Evolutionary conservation across 2,113 vertebrate species (phyloP).

Genomic region (Orthonyx spaldingii): DNA sequence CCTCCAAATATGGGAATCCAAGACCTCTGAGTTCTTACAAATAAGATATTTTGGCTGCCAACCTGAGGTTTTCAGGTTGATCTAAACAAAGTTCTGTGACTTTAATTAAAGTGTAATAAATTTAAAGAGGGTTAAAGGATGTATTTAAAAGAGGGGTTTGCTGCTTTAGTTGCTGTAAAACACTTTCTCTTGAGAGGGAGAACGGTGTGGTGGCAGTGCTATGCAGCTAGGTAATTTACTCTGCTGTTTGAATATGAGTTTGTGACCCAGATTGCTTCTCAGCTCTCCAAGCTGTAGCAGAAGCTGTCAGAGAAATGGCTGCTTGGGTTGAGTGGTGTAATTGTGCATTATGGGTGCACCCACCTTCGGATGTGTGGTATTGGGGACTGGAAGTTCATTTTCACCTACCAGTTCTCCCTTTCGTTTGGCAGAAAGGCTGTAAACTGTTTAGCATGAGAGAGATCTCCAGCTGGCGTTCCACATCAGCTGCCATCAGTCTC

Average conservation of each 20-base stretch:
- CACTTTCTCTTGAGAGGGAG: neutral
- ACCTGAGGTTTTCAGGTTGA: conserved; percentile 5
- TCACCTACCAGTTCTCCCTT: neutral
- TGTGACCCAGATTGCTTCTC: neutral
- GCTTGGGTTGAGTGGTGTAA: neutral
- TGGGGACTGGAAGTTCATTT: neutral
- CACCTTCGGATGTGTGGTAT: neutral
- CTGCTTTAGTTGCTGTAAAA: neutral
- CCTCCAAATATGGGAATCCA: neutral
- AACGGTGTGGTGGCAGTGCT: neutral
- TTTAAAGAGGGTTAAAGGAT: neutral
- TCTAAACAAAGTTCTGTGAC: conserved; percentile 18
- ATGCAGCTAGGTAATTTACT: neutral
- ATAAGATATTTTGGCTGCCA: conserved; percentile 30
- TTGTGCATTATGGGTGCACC: neutral
- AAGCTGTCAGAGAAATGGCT: neutral
- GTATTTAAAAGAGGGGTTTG: neutral
- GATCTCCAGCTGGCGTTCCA: neutral
- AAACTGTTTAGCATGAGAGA: neutral
- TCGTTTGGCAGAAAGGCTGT: neutral
- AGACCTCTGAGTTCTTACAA: conserved; percentile 10
- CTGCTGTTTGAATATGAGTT: neutral
- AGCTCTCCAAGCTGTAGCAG: neutral
- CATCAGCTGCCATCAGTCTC: neutral
- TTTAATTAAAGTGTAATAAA: conserved; percentile 54